Evolutionary conservation across 2,797 vertebrate species (phyloP).

Genomic region (Cheirogaleus major): DNA sequence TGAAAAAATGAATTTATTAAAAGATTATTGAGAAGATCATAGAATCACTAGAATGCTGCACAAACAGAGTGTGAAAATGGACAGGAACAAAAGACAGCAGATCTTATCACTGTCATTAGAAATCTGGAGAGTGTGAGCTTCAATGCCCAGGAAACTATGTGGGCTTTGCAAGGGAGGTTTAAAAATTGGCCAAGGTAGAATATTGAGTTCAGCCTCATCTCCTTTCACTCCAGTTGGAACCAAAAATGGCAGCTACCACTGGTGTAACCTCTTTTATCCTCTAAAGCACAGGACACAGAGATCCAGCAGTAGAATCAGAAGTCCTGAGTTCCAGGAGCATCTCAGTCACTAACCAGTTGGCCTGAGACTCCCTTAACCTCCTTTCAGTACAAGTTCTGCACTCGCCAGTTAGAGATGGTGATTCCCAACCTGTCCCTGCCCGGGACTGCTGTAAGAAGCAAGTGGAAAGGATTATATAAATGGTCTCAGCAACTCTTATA

Average conservation of each 20-base stretch:
- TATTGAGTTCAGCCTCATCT: background rate
- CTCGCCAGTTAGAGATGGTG: background rate
- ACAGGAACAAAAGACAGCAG: background rate
- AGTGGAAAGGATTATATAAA: background rate
- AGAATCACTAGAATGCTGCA: background rate
- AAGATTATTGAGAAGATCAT: background rate
- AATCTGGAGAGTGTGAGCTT: background rate
- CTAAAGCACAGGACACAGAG: background rate
- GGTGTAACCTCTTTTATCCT: background rate
- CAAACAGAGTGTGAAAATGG: background rate
- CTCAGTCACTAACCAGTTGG: background rate
- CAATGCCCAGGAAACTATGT: background rate
- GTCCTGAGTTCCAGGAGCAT: background rate
- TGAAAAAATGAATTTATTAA: background rate
- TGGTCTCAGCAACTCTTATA: background rate
- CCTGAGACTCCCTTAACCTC: background rate
- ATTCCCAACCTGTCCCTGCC: background rate
- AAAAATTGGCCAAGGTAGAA: background rate
- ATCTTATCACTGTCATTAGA: background rate
- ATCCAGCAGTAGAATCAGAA: background rate
- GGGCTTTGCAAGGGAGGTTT: background rate
- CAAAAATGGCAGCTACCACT: background rate
- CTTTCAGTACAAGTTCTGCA: background rate
- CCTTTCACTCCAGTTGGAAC: background rate
- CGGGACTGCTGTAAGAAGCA: background rate